Evolutionary conservation across 2,888 invertebrate species (phyloP), one percentile per base, ranked within the genome.

Genomic region (Nomada ferruginata): DNA sequence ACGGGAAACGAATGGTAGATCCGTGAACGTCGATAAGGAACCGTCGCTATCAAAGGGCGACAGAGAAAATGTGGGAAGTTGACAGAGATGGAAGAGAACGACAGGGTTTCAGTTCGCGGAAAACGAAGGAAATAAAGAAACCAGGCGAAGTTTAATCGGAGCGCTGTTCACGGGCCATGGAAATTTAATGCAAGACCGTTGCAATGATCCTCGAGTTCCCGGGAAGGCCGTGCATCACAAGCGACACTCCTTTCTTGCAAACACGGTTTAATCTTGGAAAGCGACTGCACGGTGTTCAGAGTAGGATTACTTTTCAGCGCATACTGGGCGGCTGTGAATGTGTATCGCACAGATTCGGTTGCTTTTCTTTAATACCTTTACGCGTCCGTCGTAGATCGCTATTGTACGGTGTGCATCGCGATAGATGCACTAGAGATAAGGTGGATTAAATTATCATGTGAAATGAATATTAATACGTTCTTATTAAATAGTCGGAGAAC

Each of bases 1-100:
- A 15, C 78, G 36, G 69, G 69, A 79, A 81, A 61, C 76, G 79
- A 77, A 77, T 75, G 77, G 72, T 9, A 75, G 85, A 75, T 78
- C 52, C 52, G 79, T 47, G 66, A 18, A 18, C 60, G 20, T 20
- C 26, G 75, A 78, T 80, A 80, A 79, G 65, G 68, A 55, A 82
- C 57, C 60, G 60, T 63, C 69, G 29, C 47, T 53, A 26, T 15
- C 47, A 20, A 57, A n/a, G 29, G 26, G 42, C 57, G 76, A 76
- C 59, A 44, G 63, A 64, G 76, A 52, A 72, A 47, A 68, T 63
- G 29, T 57, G 57, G 75, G 36, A 66, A 63, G 63, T 15, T 9
- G 13, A 20, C 52, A 44, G 23, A 26, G 20, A 55, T 7, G 36
- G 36, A 18, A 11, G 9, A 20, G 60, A 53, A 64, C 7, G 11